Percentiles rank a stretch among this genome's conserved stretches.
Conservation (phyloP, 2,888 invertebrate genomes). For the Pardosa pseudoannulata region DNA sequence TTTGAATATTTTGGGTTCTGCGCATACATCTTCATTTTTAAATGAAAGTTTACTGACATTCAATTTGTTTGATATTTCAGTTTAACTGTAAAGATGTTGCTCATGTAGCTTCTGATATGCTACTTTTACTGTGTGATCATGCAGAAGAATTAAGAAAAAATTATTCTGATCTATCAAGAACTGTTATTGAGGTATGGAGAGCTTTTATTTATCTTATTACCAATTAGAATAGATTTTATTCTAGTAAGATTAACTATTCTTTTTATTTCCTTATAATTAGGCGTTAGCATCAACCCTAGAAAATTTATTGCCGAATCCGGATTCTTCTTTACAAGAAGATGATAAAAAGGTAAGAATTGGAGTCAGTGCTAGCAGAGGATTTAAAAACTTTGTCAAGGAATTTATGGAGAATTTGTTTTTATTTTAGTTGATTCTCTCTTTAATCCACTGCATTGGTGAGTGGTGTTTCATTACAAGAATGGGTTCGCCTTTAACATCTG, state of each 20-base stretch:
- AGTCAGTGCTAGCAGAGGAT: no score
- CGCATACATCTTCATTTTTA: no score
- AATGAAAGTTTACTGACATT: no score
- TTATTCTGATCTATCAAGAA: slow-evolving; percentile 86
- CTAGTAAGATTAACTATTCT: not conserved
- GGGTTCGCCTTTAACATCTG: slow-evolving; percentile 41
- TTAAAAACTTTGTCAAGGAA: no score
- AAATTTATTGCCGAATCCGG: slow-evolving; percentile 78
- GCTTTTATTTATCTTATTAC: not conserved
- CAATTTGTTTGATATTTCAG: slow-evolving; percentile 80
- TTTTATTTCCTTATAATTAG: slow-evolving; percentile 75
- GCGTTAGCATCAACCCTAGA: slow-evolving; percentile 80
- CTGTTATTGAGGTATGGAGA: slow-evolving; percentile 80
- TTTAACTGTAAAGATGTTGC: slow-evolving; percentile 88
- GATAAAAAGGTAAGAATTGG: slow-evolving; percentile 80
- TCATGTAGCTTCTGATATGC: slow-evolving; percentile 89
- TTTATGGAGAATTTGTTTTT: no score
- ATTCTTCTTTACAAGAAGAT: slow-evolving; percentile 80
- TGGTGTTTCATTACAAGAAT: slow-evolving; percentile 82
- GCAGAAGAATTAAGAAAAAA: slow-evolving; percentile 84
- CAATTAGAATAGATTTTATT: not conserved
- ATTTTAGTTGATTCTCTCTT: slow-evolving; percentile 84
- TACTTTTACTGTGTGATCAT: slow-evolving; percentile 88
- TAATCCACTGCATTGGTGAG: slow-evolving; percentile 93
- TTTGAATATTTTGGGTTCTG: no score